Conservation (phyloP, 2,888 invertebrate species). For the Drosophila cognata region DNA sequence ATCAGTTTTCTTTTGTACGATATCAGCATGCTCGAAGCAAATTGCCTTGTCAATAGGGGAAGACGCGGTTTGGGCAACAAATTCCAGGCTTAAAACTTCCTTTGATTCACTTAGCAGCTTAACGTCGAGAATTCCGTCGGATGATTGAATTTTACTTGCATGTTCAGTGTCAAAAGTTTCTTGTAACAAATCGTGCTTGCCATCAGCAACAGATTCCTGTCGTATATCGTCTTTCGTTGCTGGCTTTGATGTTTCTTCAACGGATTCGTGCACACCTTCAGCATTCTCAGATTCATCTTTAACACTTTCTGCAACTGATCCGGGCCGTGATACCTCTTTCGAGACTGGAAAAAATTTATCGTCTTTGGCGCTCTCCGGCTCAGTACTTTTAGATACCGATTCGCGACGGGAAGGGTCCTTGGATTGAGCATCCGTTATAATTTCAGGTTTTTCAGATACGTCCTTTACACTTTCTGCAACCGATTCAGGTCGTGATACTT, state of each 20-base stretch:
- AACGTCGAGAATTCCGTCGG: not conserved
- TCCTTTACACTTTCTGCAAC: slow-evolving; percentile 33
- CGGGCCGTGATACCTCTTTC: slow-evolving; percentile 18
- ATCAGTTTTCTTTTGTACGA: not conserved
- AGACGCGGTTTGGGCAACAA: not conserved
- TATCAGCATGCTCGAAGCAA: not conserved
- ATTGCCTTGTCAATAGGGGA: slow-evolving; percentile 1
- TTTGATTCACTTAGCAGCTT: not conserved
- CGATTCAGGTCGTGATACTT: slow-evolving; percentile 24
- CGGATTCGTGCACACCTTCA: slow-evolving; percentile 35
- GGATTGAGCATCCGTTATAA: slow-evolving; percentile 38
- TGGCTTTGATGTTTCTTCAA: slow-evolving; percentile 25
- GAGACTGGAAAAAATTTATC: slow-evolving; percentile 29
- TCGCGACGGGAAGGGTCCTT: slow-evolving; percentile 45
- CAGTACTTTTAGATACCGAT: slow-evolving; percentile 36
- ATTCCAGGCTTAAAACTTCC: not conserved
- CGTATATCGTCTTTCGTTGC: slow-evolving; percentile 28
- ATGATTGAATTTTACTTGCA: not conserved
- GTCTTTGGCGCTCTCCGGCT: slow-evolving; percentile 33
- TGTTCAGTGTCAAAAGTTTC: not conserved
- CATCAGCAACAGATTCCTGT: slow-evolving; percentile 29
- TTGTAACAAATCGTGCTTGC: not conserved
- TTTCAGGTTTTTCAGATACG: not conserved
- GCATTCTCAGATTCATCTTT: slow-evolving; percentile 1
- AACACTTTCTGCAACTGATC: slow-evolving; percentile 14